phyloP scores from a whole-genome alignment of 1,140 invertebrate genomes.

The Bathynomus jamesi region DNA sequence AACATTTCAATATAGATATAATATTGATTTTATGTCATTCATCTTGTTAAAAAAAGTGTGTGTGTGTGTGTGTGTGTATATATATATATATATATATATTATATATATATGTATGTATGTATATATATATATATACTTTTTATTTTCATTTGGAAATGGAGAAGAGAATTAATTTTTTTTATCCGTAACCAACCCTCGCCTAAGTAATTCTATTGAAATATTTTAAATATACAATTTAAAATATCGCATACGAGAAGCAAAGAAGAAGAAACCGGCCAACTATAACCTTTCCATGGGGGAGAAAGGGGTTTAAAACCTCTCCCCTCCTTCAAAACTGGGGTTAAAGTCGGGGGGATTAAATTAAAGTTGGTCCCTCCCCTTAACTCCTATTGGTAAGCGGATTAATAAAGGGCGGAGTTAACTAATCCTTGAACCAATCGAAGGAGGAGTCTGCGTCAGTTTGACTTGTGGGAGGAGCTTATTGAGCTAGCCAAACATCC shows the following conservation, averaged over 20 bases:
- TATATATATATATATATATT: not conserved
- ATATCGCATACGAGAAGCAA: not conserved
- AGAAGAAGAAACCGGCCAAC: not conserved
- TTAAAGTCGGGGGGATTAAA: not conserved
- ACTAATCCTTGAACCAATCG: not conserved
- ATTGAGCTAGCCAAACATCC: slow-evolving; percentile 31
- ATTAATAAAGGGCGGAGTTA: not conserved
- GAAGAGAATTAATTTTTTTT: too few relatives aligned
- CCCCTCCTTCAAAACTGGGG: not conserved
- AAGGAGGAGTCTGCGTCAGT: not conserved
- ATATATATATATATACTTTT: not conserved
- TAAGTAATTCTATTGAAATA: not conserved
- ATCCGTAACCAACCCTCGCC: not conserved
- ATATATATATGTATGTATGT: not conserved
- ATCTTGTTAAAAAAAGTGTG: not conserved
- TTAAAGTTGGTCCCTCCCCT: not conserved
- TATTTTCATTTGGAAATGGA: too few relatives aligned
- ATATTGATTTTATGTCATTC: not conserved
- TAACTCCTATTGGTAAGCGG: not conserved
- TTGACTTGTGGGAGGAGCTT: not conserved
- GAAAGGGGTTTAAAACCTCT: too few relatives aligned
- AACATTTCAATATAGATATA: not conserved
- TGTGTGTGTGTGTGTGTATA: not conserved
- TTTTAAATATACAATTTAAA: not conserved
- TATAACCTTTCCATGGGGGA: not conserved